Percentiles rank a stretch among this genome's conserved stretches.
Evolutionary conservation across 2,888 invertebrate genomes (phyloP).

Genomic region (Pomacea canaliculata): DNA sequence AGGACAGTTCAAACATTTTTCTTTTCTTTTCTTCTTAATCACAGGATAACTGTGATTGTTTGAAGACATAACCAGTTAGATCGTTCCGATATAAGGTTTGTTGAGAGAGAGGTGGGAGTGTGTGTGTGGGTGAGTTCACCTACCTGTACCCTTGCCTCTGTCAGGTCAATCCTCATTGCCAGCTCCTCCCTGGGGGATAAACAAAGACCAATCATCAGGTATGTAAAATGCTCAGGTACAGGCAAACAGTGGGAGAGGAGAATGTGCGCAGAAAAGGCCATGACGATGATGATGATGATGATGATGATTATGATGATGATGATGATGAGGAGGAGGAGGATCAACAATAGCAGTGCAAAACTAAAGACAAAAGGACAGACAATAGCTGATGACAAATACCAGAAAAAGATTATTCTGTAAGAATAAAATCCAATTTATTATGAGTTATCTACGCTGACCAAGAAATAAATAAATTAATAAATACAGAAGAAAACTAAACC

Average conservation of each 20-base stretch:
- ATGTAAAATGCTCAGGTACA: not conserved
- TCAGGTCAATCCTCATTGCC: constrained; percentile 63
- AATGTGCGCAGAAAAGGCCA: not conserved
- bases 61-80: not conserved
- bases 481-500: too few relatives aligned
- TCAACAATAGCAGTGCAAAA: too few relatives aligned
- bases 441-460: too few relatives aligned
- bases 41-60: not conserved
- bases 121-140: constrained; percentile 1
- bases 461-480: too few relatives aligned
- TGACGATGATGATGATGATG: constrained; percentile 20
- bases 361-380: too few relatives aligned
- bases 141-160: constrained; percentile 67
- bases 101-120: constrained; percentile 6
- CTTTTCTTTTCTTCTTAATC: too few relatives aligned
- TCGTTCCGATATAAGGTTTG: constrained; percentile 6
- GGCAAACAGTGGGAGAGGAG: not conserved
- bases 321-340: not conserved
- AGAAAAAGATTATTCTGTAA: too few relatives aligned
- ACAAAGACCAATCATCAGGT: not conserved
- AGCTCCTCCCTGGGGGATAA: constrained; percentile 59
- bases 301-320: constrained; percentile 16
- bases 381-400: too few relatives aligned
- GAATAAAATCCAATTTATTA: too few relatives aligned
- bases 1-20: too few relatives aligned